A percentile compares a stretch with the other conserved stretches of the same genome.
Evolutionary conservation across 2,888 invertebrate genomes (phyloP).

Genomic region (Sphaeridia pumilis): DNA sequence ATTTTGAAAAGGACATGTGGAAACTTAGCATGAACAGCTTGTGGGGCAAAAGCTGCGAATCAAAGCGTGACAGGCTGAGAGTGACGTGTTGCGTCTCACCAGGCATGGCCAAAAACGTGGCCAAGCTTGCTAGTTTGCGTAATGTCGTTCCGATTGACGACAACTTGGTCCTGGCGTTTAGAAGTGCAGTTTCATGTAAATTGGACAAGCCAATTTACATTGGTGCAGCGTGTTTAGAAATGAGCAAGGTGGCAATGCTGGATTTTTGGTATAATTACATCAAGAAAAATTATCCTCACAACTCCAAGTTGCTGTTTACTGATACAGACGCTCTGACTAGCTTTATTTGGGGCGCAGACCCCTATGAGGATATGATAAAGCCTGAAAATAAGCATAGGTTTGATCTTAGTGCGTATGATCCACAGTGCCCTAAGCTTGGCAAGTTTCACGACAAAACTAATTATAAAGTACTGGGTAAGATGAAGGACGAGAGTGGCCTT

Average conservation of each 20-base stretch:
- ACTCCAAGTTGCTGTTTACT: not conserved
- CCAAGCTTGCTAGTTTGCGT: not conserved
- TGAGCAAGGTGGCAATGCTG: not conserved
- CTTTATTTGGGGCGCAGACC: not conserved
- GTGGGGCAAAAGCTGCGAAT: not conserved
- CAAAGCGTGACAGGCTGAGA: not conserved
- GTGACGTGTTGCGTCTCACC: not conserved
- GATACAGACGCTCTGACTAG: not conserved
- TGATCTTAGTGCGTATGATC: not conserved
- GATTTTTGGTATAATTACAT: not conserved
- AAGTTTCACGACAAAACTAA: not conserved
- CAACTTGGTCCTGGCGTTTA: not conserved
- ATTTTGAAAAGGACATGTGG: not conserved
- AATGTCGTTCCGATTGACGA: not conserved
- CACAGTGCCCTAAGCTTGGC: not conserved
- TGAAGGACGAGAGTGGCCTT: not conserved
- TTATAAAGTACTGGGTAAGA: not conserved
- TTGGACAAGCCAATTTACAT: not conserved
- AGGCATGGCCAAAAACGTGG: not conserved
- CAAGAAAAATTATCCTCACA: not conserved
- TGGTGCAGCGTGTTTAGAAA: not conserved
- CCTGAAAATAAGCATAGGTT: not conserved
- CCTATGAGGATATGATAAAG: not conserved
- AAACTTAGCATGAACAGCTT: not conserved
- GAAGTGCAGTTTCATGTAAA: not conserved